Percentiles rank a stretch among this genome's conserved stretches.
These are phyloP conservation scores for Phrixothrix hirtus DNA, from an alignment of 2,888 invertebrate genomes.

Conservation along the genomic window DNA sequence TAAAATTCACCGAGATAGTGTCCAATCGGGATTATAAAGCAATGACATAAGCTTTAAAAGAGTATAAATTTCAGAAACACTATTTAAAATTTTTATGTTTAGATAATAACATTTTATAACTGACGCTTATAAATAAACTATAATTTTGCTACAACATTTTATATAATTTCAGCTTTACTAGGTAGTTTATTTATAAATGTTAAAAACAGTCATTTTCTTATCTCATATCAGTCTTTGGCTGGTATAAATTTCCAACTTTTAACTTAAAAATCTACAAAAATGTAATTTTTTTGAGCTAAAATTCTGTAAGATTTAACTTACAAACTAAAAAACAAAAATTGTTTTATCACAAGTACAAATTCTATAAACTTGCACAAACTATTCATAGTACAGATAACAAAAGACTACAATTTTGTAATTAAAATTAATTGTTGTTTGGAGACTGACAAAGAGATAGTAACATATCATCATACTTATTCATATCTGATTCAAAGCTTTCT, in stretches of 20 bases:
- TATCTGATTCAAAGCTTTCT: slow-evolving; percentile 73
- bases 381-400: slow-evolving; percentile 13
- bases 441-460: slow-evolving; percentile 70
- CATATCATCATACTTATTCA: slow-evolving; percentile 76
- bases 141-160: no score
- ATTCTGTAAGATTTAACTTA: slow-evolving; percentile 2
- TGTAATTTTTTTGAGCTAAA: slow-evolving; percentile 14
- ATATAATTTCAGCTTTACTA: no score
- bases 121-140: no score
- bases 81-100: no score
- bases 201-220: slow-evolving; percentile 6
- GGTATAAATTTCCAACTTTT: slow-evolving; percentile 18
- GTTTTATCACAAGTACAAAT: slow-evolving; percentile 30
- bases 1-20: no score
- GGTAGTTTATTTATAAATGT: no score
- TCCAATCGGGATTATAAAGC: no score
- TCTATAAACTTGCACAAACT: slow-evolving; percentile 30
- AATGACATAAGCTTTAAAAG: no score
- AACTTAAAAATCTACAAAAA: slow-evolving; percentile 11
- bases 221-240: slow-evolving; percentile 38
- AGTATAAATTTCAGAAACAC: no score
- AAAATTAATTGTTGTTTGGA: slow-evolving; percentile 58
- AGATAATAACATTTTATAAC: no score
- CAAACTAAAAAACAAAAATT: slow-evolving; percentile 11
- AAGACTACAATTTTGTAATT: slow-evolving; percentile 3